Base-by-base conservation (phyloP, 2,797 vertebrate species). In the Huso huso region DNA sequence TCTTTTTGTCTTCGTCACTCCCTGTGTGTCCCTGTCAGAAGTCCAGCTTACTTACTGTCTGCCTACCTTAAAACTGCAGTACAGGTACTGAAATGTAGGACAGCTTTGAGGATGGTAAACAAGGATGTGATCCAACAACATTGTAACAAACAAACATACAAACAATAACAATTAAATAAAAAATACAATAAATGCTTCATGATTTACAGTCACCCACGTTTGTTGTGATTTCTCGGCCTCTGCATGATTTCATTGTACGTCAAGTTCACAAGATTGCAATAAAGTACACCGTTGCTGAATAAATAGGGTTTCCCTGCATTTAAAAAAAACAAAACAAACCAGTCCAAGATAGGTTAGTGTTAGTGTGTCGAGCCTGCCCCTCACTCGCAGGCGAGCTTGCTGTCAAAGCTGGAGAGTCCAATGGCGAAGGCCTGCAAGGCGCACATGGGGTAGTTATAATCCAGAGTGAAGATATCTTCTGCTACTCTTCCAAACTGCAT, bases 401-500 rank as follows among this genome's bases (percentile, higher is more conserved):
- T 93, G 83, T 99, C 96, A 10, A 98, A 98, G 82, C 96, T 99
- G 63, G 96, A 99, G 61, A 99, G 89, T 78, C 94, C 95, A 4
- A 99, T 93, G 76, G 96, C 95, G 3, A 99, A 99, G 69, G 96
- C 96, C 72, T 99, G 96, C 12, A 99, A 90, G 1, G 96, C 95
- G n/a, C 96, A 99, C 82, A 99, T 90, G 11, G 96, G 96, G 62
- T 99, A 99, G 80, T 92, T 98, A 82, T 89, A 99, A 86, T 99
- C 96, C 79, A 99, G 84, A 0, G 96, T 99, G 85, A 99, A 99
- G 73, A 96, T 84, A 61, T 98, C 95, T 61, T 99, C 95, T 0
- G 95, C 94, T 71, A 99, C 92, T 18, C 95, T 84, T 23, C 96
- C 96, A 48, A 98, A 99, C 87, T 99, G 95, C 96, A 99, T 99